These are phyloP conservation scores for Tragelaphus strepsiceros DNA, from an alignment of 2,113 vertebrate species.

Conservation along the genomic window DNA sequence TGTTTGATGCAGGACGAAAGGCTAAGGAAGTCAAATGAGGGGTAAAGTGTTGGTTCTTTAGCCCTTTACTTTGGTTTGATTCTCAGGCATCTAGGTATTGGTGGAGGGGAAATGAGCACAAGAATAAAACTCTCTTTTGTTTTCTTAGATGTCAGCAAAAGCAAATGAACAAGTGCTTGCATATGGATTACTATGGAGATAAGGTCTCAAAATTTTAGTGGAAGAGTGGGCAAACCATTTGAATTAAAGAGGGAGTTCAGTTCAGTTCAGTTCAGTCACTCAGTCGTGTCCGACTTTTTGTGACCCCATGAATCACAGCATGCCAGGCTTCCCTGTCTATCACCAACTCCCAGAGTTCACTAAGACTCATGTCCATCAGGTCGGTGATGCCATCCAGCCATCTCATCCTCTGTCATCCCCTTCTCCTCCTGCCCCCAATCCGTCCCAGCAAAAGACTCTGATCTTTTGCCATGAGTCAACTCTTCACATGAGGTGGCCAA, in stretches of 20 bases:
- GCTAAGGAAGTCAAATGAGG: too few relatives aligned
- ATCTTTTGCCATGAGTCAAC: not conserved
- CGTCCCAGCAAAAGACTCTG: not conserved
- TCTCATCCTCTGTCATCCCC: not conserved
- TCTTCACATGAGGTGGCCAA: rapidly evolving
- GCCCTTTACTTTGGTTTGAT: not conserved
- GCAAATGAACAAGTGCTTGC: not conserved
- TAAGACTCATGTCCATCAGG: not conserved
- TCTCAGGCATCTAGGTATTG: not conserved
- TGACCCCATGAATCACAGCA: rapidly evolving
- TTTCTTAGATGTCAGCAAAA: not conserved
- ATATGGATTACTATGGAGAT: not conserved
- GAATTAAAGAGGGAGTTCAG: not conserved
- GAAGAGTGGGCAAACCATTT: not conserved
- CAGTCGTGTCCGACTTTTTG: rapidly evolving
- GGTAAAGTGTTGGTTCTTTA: not conserved
- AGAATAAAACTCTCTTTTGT: not conserved
- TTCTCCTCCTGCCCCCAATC: not conserved
- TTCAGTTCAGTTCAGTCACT: not conserved
- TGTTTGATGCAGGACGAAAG: not conserved
- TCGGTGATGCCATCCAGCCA: not conserved
- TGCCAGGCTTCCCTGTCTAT: rapidly evolving
- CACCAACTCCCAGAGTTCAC: not conserved
- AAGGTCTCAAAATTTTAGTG: not conserved
- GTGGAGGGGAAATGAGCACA: not conserved